Evolutionary conservation across 2,888 invertebrate genomes (phyloP), one percentile per base, ranked within the genome.

Genomic region (Pemphredon lugubris): DNA sequence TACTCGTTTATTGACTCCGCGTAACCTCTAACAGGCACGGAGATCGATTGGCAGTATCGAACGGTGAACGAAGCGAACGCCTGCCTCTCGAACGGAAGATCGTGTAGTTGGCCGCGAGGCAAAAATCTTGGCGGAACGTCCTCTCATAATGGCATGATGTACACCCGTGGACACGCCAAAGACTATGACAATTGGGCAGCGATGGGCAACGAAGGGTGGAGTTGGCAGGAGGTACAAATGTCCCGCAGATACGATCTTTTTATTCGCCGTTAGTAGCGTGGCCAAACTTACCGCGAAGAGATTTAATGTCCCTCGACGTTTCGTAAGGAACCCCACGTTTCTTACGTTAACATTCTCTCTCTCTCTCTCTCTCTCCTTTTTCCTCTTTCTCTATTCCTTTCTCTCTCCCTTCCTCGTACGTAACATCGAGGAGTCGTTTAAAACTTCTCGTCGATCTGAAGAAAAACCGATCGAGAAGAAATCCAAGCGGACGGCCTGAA

Each of bases 131-230:
- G 96, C 3, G 96, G 96, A 0, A 92, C 92, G 77, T 92, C 93
- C 45, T 94, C 93, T 0, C 92, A 94, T 55, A 95, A 96, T 85
- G 96, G 96, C 0, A 96, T 96, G 96, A 95, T 95, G 93, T 96
- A 96, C 87, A 93, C 94, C 88, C 91, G 96, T 18, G 96, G 96
- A 0, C 93, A 94, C 78, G 92, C 94, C 0, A 92, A 91, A 1
- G 96, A 96, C 90, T 96, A 94, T 89, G 93, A 96, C 84, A 91
- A 92, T 6, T 96, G 96, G 96, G 94, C 92, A 2, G 91, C 91
- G 11, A 92, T 93, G 68, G 96, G 96, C 0, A 95, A 95, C 34
- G 84, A 89, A 0, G 95, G 94, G n/a, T 96, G 96, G 96, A 91
- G 93, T 3, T 96, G 95, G 92, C 91, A 91, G n/a, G 94, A 95